A percentile compares a stretch with the other conserved stretches of the same genome.
phyloP scores from a whole-genome alignment of 2,113 vertebrate species.

The Leuciscus idus region DNA sequence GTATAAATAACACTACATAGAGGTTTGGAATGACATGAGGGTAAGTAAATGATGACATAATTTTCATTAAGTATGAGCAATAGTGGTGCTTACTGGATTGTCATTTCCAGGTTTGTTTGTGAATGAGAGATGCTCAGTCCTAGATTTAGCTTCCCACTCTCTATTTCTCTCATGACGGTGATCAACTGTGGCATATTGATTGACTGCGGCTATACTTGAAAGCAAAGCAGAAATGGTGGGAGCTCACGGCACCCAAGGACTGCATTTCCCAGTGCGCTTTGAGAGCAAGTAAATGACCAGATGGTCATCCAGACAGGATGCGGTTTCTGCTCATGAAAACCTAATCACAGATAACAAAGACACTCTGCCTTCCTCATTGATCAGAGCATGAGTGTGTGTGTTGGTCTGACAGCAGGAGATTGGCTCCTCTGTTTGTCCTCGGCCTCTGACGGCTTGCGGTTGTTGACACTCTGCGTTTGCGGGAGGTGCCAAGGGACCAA shows the following conservation, averaged over 20 bases:
- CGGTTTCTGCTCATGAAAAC: slow-evolving; percentile 46
- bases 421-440: slow-evolving; percentile 29
- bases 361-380: slow-evolving; percentile 53
- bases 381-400: slow-evolving; percentile 36
- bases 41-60: too few species aligned
- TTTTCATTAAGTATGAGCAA: background rate
- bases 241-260: slow-evolving; percentile 36
- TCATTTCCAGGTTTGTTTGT: background rate
- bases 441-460: slow-evolving; percentile 29
- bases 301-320: slow-evolving; percentile 51
- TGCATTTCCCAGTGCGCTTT: slow-evolving; percentile 44
- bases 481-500: slow-evolving; percentile 11
- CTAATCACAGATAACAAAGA: slow-evolving; percentile 53
- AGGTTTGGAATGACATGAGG: too few species aligned
- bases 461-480: slow-evolving; percentile 35
- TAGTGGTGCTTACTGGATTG: background rate
- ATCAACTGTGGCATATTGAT: slow-evolving; percentile 52
- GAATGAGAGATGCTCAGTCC: slow-evolving; percentile 6
- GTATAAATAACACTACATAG: too few species aligned
- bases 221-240: slow-evolving; percentile 34
- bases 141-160: background rate
- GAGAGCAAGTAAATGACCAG: slow-evolving; percentile 49
- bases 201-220: slow-evolving; percentile 35
- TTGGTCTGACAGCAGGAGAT: slow-evolving; percentile 46
- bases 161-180: slow-evolving; percentile 37